Conservation (phyloP, 2,113 vertebrate species). For the Hystrix brachyura region DNA sequence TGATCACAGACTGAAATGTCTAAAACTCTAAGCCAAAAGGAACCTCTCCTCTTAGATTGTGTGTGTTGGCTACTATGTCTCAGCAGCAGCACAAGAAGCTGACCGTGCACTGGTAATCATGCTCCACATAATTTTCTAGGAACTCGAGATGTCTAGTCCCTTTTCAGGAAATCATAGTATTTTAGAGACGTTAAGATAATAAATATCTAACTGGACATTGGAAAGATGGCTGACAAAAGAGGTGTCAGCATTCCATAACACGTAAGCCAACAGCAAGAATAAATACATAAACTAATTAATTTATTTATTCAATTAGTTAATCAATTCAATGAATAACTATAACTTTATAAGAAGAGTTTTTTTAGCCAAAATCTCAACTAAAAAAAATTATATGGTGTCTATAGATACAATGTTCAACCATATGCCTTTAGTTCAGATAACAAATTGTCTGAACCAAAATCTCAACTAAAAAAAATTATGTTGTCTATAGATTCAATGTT, state of each 20-base stretch:
- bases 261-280: background rate
- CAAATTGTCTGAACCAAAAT: constrained; percentile 66
- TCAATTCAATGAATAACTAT: background rate
- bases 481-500: constrained; percentile 45
- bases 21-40: background rate
- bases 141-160: background rate
- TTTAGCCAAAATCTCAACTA: constrained; percentile 59
- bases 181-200: background rate
- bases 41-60: background rate
- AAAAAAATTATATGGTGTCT: no score
- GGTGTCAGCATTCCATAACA: background rate
- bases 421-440: constrained; percentile 18
- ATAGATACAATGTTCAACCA: constrained; percentile 44
- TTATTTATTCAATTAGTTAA: background rate
- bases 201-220: background rate
- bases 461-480: constrained; percentile 12
- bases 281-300: no score
- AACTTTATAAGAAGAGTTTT: background rate
- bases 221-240: background rate
- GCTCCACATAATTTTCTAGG: background rate
- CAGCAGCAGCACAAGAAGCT: background rate
- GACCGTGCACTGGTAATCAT: background rate
- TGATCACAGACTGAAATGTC: background rate
- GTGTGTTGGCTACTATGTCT: background rate
- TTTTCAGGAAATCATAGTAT: background rate